Percentiles rank a stretch among this genome's conserved stretches.
Evolutionary conservation across 2,113 vertebrate species (phyloP).

Genomic region (Perognathus longimembris): DNA sequence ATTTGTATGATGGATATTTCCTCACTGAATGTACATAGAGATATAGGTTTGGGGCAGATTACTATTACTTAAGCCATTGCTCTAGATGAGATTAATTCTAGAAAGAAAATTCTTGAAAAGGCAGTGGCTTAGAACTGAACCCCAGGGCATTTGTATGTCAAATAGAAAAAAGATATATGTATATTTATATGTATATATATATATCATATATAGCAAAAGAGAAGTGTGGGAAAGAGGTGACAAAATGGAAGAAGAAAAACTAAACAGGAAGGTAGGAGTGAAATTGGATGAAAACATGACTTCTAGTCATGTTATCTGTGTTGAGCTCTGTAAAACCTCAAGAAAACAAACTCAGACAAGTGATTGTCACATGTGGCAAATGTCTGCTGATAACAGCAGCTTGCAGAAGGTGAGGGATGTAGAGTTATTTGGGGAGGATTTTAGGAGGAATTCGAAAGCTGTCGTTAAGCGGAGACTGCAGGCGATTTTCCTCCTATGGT

Average conservation of each 20-base stretch:
- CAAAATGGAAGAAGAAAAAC: background rate
- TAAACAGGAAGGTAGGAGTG: background rate
- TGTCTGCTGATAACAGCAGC: background rate
- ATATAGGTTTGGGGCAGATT: background rate
- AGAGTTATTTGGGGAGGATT: constrained; percentile 5
- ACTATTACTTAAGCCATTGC: background rate
- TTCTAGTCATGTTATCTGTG: background rate
- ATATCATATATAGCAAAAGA: background rate
- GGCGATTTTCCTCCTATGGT: background rate
- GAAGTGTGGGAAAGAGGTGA: background rate
- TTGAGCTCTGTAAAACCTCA: background rate
- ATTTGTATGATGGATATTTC: background rate
- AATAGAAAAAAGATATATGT: background rate
- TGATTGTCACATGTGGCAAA: background rate
- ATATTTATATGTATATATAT: too few species aligned
- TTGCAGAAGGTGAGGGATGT: background rate
- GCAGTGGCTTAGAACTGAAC: background rate
- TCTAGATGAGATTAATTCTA: background rate
- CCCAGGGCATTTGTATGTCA: background rate
- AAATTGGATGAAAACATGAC: background rate
- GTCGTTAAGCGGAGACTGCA: background rate
- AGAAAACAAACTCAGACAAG: background rate
- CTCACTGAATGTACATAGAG: background rate
- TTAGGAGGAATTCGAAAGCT: background rate
- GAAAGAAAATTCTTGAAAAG: background rate